Base-by-base conservation (phyloP, 2,113 vertebrate genomes). In the Microcebus lehilahytsara region DNA sequence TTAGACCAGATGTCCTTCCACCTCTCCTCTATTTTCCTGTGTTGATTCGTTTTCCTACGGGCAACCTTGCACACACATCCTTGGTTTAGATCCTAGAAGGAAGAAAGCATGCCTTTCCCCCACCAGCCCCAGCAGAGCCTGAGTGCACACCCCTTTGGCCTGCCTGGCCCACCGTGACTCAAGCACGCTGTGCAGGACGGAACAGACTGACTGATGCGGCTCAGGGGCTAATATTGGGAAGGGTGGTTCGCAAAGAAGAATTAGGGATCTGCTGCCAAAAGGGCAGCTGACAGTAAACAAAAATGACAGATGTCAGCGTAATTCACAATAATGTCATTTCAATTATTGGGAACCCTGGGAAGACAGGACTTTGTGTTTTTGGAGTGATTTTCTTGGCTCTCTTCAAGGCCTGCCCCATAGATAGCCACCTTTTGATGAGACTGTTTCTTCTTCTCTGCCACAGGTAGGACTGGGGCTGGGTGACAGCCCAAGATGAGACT, bases 121-220 rank as follows among this genome's bases (percentile, higher is more conserved):
- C 67, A 75, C 0, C 40, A 49, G 51, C 11, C 46, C 25, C 14
- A 32, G 2, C 71, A 64, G 37, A 49, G 46, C 37, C 25, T 25
- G 13, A 51, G 37, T 5, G 49, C 22, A 10, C 27, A 27, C 46
- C 23, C 4, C 12, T 60, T 49, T 42, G 91, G 51, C 60, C 42
- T 78, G 69, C 27, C 20, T 23, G 8, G 32, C 46, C 22, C 49
- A n/a, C 6, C 40, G 12, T 14, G 64, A 34, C 58, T 42, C 17
- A n/a, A 56, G 30, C 12, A 27, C 46, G 5, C 34, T 37, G 4
- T 69, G 32, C 9, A 27, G 25, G 77, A 42, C 8, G 10, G 58
- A 22, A 19, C 17, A 6, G 40, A 20, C 4, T 1, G 14, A 25
- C 3, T 11, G 46, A 30, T 4, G 1, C 5, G 46, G 75, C 32